These are phyloP conservation scores for Cyrtorhinus lividipennis DNA, from an alignment of 1,140 invertebrate species.

Conservation along the genomic window DNA sequence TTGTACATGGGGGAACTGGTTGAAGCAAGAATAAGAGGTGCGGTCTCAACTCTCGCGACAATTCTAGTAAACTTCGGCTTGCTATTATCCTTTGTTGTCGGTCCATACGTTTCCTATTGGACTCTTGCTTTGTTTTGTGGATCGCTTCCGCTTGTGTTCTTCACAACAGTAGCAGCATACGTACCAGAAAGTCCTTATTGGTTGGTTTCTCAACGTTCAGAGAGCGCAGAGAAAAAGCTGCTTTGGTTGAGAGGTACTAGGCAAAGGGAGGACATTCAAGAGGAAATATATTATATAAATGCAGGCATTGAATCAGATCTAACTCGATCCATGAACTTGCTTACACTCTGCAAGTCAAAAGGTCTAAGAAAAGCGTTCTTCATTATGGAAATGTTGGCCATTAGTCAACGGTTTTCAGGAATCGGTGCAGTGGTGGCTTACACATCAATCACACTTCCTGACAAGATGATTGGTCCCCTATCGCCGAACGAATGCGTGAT, in stretches of 20 bases:
- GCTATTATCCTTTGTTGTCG: slow-evolving; percentile 56
- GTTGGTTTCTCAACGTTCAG: slow-evolving; percentile 39
- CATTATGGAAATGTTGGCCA: slow-evolving; percentile 8
- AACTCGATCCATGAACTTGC: background rate
- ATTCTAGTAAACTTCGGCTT: slow-evolving; percentile 58
- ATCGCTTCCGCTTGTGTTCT: slow-evolving; percentile 32
- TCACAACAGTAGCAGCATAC: slow-evolving; percentile 48
- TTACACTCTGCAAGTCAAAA: background rate
- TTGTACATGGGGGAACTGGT: slow-evolving; percentile 49
- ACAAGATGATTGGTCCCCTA: background rate
- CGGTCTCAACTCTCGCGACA: slow-evolving; percentile 48
- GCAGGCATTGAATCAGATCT: background rate
- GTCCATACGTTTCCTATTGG: slow-evolving; percentile 52
- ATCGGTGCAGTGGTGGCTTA: slow-evolving; percentile 15
- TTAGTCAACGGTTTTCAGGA: slow-evolving; percentile 1
- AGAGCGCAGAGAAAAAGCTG: slow-evolving; percentile 42
- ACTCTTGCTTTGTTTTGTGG: slow-evolving; percentile 47
- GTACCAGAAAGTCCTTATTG: slow-evolving; percentile 74
- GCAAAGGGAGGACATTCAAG: slow-evolving; percentile 41
- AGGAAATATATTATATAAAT: slow-evolving; percentile 27
- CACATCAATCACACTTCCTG: slow-evolving; percentile 1
- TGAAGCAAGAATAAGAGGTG: slow-evolving; percentile 41
- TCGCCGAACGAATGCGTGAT: slow-evolving; percentile 1
- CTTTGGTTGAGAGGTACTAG: slow-evolving; percentile 35
- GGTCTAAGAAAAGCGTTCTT: slow-evolving; percentile 7